phyloP scores from a whole-genome alignment of 2,113 vertebrate species.

The Jaculus jaculus region DNA sequence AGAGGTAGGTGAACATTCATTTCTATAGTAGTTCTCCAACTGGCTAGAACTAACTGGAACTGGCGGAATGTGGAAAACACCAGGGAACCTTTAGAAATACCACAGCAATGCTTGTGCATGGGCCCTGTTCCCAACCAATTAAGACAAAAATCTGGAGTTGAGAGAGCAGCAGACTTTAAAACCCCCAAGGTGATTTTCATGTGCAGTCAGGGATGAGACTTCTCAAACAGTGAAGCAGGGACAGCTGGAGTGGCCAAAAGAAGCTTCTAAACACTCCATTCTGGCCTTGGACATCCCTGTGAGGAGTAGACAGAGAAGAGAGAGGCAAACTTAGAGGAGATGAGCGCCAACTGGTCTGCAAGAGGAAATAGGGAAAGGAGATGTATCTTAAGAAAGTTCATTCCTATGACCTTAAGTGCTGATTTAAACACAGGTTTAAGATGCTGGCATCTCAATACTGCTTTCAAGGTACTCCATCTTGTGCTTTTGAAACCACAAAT shows the following conservation, averaged over 20 bases:
- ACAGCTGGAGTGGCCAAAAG: not conserved
- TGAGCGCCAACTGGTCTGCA: not conserved
- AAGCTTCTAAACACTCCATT: not conserved
- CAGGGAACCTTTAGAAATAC: not conserved
- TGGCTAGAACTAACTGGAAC: too few species aligned
- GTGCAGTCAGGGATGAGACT: not conserved
- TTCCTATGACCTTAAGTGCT: not conserved
- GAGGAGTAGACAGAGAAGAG: not conserved
- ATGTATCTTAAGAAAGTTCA: not conserved
- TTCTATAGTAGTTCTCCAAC: not conserved
- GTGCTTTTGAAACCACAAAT: not conserved
- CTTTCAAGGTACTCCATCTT: not conserved
- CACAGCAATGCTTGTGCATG: not conserved
- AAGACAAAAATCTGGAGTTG: not conserved
- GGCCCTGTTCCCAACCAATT: not conserved
- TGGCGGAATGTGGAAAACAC: not conserved
- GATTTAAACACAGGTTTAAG: not conserved
- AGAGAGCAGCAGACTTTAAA: not conserved
- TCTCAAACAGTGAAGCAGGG: not conserved
- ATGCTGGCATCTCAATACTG: not conserved
- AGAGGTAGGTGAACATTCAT: not conserved
- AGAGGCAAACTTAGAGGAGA: not conserved
- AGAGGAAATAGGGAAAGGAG: not conserved
- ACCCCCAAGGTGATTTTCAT: not conserved
- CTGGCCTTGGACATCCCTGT: not conserved